phyloP scores from a whole-genome alignment of 2,113 vertebrate genomes.

The Laticauda colubrina region DNA sequence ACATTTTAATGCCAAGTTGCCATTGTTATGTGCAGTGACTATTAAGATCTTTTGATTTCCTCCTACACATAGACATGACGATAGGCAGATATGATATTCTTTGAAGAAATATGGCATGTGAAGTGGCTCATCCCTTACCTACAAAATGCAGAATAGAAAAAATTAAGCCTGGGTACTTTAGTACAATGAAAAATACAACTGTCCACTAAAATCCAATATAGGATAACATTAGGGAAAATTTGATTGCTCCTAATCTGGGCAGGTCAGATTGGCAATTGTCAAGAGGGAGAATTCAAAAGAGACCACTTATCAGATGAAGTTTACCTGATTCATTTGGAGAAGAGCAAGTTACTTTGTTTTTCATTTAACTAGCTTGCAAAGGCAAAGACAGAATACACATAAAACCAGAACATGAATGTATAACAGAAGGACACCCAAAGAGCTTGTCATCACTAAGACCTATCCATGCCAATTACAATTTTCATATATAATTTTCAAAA shows the following conservation, averaged over 20 bases:
- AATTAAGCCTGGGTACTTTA: constrained; percentile 19
- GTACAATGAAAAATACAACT: constrained; percentile 16
- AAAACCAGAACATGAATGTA: not conserved
- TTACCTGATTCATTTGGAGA: constrained; percentile 6
- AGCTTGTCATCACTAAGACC: not conserved
- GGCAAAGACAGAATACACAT: not conserved
- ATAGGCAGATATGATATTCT: not conserved
- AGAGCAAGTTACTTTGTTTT: constrained; percentile 19
- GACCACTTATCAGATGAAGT: constrained; percentile 4
- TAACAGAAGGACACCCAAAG: not conserved
- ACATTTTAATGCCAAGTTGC: not conserved
- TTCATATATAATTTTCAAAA: constrained; percentile 10
- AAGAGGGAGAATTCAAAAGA: not conserved
- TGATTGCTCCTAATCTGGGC: not conserved
- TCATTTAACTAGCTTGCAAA: constrained; percentile 8
- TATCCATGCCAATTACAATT: not conserved
- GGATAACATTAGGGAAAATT: constrained; percentile 10
- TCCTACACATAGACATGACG: not conserved
- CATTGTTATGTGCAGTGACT: not conserved
- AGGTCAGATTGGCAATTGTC: not conserved
- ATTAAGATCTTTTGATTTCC: not conserved
- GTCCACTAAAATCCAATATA: constrained; percentile 4
- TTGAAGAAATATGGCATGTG: not conserved
- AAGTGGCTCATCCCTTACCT: not conserved
- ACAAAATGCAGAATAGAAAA: not conserved